phyloP scores from a whole-genome alignment of 2,888 invertebrate species.

The Frankliniella fusca region DNA sequence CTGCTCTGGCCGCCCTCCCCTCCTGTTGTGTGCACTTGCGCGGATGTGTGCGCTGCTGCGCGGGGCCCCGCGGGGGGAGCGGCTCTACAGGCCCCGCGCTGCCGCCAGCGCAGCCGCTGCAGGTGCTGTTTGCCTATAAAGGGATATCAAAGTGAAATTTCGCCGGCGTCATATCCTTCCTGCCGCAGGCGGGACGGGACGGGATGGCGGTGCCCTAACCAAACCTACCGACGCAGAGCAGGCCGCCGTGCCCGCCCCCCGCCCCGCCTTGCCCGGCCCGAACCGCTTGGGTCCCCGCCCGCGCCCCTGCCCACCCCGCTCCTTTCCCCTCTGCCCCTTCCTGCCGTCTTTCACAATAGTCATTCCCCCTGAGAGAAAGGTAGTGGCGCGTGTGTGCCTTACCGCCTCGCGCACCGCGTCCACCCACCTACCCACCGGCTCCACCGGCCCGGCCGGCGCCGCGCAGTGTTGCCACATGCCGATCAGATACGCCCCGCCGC shows the following conservation, averaged over 20 bases:
- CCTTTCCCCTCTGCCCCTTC: background rate
- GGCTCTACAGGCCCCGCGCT: no score
- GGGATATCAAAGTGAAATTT: background rate
- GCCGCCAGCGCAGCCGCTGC: no score
- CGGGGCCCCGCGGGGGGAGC: no score
- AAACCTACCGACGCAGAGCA: background rate
- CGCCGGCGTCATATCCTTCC: background rate
- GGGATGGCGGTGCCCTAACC: no score
- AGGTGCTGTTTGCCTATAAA: no score
- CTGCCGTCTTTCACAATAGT: conserved; percentile 11
- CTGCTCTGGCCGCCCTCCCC: no score
- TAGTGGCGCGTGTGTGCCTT: background rate
- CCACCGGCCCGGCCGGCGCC: background rate
- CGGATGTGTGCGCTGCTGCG: no score
- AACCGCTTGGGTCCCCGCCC: no score
- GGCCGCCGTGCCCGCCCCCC: background rate
- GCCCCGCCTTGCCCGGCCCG: no score
- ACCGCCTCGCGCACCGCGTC: background rate
- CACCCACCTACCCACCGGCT: background rate
- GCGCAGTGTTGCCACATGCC: conserved; percentile 16
- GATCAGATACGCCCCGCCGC: background rate
- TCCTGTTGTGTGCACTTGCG: no score
- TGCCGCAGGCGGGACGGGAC: background rate
- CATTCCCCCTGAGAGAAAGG: conserved; percentile 18
- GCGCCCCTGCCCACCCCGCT: background rate